phyloP scores from a whole-genome alignment of 1,140 invertebrate genomes.

The Vanessa tameamea region DNA sequence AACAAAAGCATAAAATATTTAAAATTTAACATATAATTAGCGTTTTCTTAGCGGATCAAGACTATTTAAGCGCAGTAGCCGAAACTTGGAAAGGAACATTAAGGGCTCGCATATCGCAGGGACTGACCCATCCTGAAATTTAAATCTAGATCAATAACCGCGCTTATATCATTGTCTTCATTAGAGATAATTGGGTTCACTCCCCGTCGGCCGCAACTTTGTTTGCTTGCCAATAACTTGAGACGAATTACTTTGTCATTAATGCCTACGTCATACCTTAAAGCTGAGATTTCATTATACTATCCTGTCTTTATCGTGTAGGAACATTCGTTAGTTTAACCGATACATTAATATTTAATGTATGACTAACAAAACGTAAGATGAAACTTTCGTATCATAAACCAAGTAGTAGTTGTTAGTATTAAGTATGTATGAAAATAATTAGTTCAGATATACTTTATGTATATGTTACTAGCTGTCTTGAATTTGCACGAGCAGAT shows the following conservation, averaged over 20 bases:
- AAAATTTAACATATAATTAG: not conserved
- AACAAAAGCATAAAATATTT: no score
- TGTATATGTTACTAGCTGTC: no score
- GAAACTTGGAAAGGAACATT: slow-evolving; percentile 78
- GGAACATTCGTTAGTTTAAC: slow-evolving; percentile 26
- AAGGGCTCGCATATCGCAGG: slow-evolving; percentile 75
- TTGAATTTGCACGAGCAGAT: no score
- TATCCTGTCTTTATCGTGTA: slow-evolving; percentile 30
- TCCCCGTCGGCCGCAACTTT: slow-evolving; percentile 75
- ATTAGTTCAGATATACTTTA: no score
- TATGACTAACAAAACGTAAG: not conserved
- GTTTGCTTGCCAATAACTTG: slow-evolving; percentile 77
- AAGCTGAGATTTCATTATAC: slow-evolving; percentile 31
- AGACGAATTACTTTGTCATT: slow-evolving; percentile 75
- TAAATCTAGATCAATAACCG: slow-evolving; percentile 81
- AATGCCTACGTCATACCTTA: slow-evolving; percentile 41
- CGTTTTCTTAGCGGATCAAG: slow-evolving; percentile 47
- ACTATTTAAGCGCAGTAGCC: slow-evolving; percentile 33
- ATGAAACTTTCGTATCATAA: not conserved
- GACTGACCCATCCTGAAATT: slow-evolving; percentile 81
- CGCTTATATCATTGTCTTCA: slow-evolving; percentile 81
- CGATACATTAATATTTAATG: not conserved
- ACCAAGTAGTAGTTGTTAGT: not conserved
- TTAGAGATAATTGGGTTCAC: slow-evolving; percentile 79
- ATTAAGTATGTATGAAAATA: not conserved